phyloP scores from a whole-genome alignment of 2,797 vertebrate genomes.

The Xenopus petersii region DNA sequence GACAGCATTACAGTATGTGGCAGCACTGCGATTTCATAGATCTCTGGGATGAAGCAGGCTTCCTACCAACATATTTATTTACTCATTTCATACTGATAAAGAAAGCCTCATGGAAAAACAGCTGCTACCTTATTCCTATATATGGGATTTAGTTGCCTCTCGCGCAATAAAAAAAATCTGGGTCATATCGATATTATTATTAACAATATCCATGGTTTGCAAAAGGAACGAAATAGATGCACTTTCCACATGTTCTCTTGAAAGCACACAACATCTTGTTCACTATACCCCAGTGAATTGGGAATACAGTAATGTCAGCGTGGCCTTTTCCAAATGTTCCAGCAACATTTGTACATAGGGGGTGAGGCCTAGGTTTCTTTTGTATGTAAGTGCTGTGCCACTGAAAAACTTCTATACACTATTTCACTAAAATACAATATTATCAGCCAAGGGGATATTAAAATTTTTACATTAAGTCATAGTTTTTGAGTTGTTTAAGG shows the following conservation, averaged over 20 bases:
- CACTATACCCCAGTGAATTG: constrained; percentile 10
- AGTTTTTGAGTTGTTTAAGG: no score
- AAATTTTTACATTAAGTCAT: no score
- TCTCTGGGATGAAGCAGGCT: constrained; percentile 56
- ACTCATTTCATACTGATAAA: constrained; percentile 65
- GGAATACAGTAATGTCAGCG: neutral
- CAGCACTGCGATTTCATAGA: constrained; percentile 54
- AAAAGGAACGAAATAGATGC: neutral
- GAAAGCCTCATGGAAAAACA: constrained; percentile 65
- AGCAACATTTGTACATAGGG: neutral
- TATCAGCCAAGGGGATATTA: no score
- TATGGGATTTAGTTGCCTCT: constrained; percentile 56
- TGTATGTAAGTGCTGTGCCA: neutral
- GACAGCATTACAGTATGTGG: constrained; percentile 61
- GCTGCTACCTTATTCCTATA: constrained; percentile 65
- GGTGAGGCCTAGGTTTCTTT: neutral
- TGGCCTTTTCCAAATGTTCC: neutral
- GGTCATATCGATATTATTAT: neutral
- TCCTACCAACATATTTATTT: constrained; percentile 69
- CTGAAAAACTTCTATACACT: no score
- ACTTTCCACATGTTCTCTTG: neutral
- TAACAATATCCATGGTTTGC: neutral
- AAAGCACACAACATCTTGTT: neutral
- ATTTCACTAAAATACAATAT: no score
- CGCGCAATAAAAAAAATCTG: neutral